Percentiles rank a stretch among this genome's conserved stretches.
These are phyloP conservation scores for Drosophila mimetica DNA, from an alignment of 2,888 invertebrate genomes.

Conservation along the genomic window DNA sequence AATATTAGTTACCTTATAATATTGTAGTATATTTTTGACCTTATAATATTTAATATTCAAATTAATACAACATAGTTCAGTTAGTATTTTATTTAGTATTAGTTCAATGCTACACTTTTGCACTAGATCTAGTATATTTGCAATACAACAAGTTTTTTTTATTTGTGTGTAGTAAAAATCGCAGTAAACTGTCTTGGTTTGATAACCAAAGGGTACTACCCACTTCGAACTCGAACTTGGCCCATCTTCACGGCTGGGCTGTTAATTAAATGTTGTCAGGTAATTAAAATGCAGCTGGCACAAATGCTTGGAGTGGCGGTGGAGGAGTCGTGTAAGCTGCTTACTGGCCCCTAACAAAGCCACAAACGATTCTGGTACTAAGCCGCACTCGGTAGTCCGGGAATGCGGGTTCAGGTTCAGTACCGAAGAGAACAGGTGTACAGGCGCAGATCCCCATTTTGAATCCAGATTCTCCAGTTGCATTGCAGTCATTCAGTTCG, in stretches of 20 bases:
- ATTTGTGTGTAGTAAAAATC: no score
- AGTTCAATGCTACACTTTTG: no score
- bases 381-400: slow-evolving; percentile 1
- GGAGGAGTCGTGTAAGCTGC: slow-evolving; percentile 49
- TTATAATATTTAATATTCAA: no score
- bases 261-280: slow-evolving; percentile 61
- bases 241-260: slow-evolving; percentile 35
- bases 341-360: slow-evolving; percentile 59
- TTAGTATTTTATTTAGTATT: no score
- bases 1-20: no score
- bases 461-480: background rate
- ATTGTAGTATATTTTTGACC: no score
- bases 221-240: background rate
- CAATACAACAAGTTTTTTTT: no score
- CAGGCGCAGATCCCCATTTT: no score
- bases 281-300: slow-evolving; percentile 66
- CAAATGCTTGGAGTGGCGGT: slow-evolving; percentile 11
- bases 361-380: slow-evolving; percentile 18
- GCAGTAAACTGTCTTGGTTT: background rate
- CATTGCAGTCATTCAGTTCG: slow-evolving; percentile 19
- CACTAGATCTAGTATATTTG: no score
- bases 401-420: background rate
- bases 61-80: no score
- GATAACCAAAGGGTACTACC: background rate
- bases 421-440: no score